Base-by-base conservation (phyloP, 2,888 invertebrate species). In the Diarsia dahlii region DNA sequence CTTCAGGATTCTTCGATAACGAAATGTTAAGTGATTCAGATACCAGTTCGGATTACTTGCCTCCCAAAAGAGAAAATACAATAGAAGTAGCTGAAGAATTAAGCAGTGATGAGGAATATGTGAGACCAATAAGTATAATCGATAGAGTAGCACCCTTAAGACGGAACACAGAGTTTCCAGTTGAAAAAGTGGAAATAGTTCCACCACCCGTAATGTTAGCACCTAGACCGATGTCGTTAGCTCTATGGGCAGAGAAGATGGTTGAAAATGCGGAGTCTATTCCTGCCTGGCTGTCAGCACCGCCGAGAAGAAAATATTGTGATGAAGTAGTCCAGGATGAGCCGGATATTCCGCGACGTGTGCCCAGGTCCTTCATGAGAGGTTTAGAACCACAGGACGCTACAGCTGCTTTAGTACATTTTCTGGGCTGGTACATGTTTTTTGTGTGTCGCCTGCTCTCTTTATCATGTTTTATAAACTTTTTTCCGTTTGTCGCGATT, bases 391-490 rank as follows among this genome's bases (percentile, higher is more conserved):
- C 98, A 82, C 98, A 98, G 87, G 98, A 98, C 88, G 97, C 97
- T 2, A 97, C 98, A 0, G 98, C 98, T 18, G 97, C 97, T 85
- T 91, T 97, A 10, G 95, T 98, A 6, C 97, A 98, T 46, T 98
- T 97, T 90, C 92, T 98, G n/a, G 98, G 98, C 91, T 98, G 98
- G 98, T 97, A 98, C 82, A 95, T 97, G 63, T 98, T 98, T 90
- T 97, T 98, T 67, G 90, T 97, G n/a, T 97, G 98, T 60, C 97
- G 98, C 66, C 96, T 98, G 93, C 94, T 98, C 68, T 97, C 98
- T 46, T 97, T 98, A 64, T 97, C 97, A 0, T 97, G 97, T 1
- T 98, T 98, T 88, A 97, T 97, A 46, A 97, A 97, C 85, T 98
- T 98, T 90, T 98, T 97, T 90, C 97, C 97, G 0, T 92, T 97